These are phyloP conservation scores for Eristalis intricaria DNA, from an alignment of 2,888 invertebrate genomes.

Conservation along the genomic window DNA sequence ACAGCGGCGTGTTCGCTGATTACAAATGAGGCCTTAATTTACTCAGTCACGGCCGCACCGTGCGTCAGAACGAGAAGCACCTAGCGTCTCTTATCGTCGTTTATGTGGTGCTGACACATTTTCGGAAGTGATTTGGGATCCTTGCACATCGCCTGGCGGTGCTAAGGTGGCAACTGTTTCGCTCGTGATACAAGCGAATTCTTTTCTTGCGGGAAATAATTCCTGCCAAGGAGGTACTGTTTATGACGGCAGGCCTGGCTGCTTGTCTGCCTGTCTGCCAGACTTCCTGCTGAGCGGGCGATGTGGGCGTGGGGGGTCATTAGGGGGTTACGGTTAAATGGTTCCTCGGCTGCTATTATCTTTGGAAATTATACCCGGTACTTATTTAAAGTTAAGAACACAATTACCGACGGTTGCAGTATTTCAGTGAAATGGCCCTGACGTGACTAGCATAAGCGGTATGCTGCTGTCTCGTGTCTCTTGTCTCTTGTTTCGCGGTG, in stretches of 20 bases:
- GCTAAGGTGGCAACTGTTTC: slow-evolving; percentile 49
- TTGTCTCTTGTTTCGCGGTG: not conserved
- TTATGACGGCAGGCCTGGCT: slow-evolving; percentile 1
- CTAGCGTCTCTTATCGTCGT: slow-evolving; percentile 31
- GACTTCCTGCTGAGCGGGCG: not conserved
- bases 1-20: slow-evolving; percentile 48
- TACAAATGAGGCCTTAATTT: slow-evolving; percentile 66
- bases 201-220: slow-evolving; percentile 30
- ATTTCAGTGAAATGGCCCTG: slow-evolving; percentile 19
- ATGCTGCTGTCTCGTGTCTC: not conserved
- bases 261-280: no score
- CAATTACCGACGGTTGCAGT: slow-evolving; percentile 34
- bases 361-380: slow-evolving; percentile 38
- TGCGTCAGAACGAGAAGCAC: not conserved
- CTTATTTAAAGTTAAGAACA: slow-evolving; percentile 41
- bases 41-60: slow-evolving; percentile 35
- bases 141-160: slow-evolving; percentile 27
- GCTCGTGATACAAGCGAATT: slow-evolving; percentile 41
- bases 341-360: slow-evolving; percentile 2
- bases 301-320: not conserved
- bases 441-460: slow-evolving; percentile 15
- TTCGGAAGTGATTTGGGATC: slow-evolving; percentile 64
- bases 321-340: slow-evolving; percentile 32
- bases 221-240: not conserved
- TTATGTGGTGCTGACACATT: slow-evolving; percentile 58